These are phyloP conservation scores for Poeciliopsis prolifica DNA, from an alignment of 2,113 vertebrate genomes.

Conservation along the genomic window DNA sequence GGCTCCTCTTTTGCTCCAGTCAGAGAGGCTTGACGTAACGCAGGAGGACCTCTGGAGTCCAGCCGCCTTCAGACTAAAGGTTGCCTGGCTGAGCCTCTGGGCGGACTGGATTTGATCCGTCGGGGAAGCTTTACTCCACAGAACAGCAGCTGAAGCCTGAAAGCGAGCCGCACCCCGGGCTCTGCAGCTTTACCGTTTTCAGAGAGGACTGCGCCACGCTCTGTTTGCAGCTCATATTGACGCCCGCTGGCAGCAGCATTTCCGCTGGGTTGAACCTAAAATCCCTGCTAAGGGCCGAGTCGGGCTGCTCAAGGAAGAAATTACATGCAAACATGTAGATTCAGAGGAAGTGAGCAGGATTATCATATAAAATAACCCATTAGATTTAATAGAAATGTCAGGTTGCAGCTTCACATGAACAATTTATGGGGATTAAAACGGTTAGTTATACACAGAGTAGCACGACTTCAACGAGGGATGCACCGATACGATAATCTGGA, in stretches of 20 bases:
- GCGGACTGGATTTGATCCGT: neutral
- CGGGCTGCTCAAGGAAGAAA: conserved; percentile 15
- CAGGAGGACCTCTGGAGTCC: neutral
- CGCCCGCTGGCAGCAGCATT: conserved; percentile 39
- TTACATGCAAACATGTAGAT: conserved; percentile 25
- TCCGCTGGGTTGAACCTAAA: conserved; percentile 38
- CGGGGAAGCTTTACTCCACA: conserved; percentile 17
- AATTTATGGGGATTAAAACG: conserved; percentile 44
- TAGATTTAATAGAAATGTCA: conserved; percentile 56
- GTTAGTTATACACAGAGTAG: conserved; percentile 29
- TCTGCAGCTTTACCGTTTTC: conserved; percentile 29
- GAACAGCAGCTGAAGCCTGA: conserved; percentile 9
- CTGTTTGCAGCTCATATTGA: conserved; percentile 33
- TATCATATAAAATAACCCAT: conserved; percentile 61
- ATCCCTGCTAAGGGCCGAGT: conserved; percentile 19
- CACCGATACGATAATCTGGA: too few relatives aligned
- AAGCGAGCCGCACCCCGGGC: conserved; percentile 22
- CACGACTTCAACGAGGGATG: neutral
- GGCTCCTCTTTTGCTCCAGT: neutral
- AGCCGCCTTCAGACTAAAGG: conserved; percentile 11
- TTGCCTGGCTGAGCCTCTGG: conserved; percentile 8
- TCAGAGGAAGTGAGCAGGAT: conserved; percentile 44
- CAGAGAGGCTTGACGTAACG: conserved; percentile 15
- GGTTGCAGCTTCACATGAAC: conserved; percentile 38
- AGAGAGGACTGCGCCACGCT: conserved; percentile 6